Evolutionary conservation across 2,888 invertebrate genomes (phyloP), one percentile per base, ranked within the genome.

Genomic region (Agrochola macilenta): DNA sequence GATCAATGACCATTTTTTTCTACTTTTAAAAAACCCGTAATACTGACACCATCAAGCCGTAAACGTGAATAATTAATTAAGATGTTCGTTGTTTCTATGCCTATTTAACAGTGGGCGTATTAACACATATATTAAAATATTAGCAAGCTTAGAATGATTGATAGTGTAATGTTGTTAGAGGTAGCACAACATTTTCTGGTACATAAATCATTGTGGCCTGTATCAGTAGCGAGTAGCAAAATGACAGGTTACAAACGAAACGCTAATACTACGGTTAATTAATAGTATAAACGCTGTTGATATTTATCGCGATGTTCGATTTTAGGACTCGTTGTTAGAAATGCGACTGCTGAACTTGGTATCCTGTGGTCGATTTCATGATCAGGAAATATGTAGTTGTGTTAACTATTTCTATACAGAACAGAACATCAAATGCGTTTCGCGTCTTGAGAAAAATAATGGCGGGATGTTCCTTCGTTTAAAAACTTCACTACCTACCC

Each of bases 101-200:
- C 54, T 76, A 69, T 26, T 35, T 26, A 39, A 11, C 30, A 57
- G 84, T 82, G 71, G 82, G 84, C 71, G 84, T 80, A 26, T 58
- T 20, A 46, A 39, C 35, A 35, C 52, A 74, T 74, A 74, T 20
- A 71, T 80, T 71, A 75, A 68, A 84, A 60, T 63, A 74, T 71
- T 74, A 84, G 71, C 71, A 60, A 75, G 68, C 57, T 74, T 17
- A 60, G 3, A 64, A 74, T 84, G 84, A 82, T 84, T 84, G 54
- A 82, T 82, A 39, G 60, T 46, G n/a, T 49, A 35, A 43, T 20
- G 9, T 64, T 5, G 39, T 63, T 46, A 30, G 30, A 52, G 52
- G 66, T 79, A 81, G 66, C 84, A 46, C 4, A 57, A 30, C 43
- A 69, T 78, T 46, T 68, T 35, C 17, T 68, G n/a, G n/a, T 14